phyloP scores from a whole-genome alignment of 2,888 invertebrate genomes.

The Loripinus fragilis region DNA sequence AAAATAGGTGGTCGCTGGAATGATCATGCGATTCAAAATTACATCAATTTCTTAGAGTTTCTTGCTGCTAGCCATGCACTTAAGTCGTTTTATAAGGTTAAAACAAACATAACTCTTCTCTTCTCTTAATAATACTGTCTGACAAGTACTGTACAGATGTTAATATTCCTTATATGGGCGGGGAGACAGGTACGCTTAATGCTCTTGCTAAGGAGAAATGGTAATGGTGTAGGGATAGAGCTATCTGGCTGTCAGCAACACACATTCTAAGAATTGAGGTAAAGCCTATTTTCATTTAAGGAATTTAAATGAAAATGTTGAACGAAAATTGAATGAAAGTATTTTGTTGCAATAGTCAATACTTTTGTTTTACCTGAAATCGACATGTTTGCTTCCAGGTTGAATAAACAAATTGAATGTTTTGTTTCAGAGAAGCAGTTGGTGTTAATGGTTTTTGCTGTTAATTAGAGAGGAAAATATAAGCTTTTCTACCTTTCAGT shows the following conservation, averaged over 20 bases:
- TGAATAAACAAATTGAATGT: slow-evolving; percentile 25
- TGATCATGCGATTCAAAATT: too few relatives aligned
- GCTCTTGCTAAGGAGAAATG: background rate
- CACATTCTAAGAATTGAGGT: background rate
- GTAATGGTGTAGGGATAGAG: background rate
- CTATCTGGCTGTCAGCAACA: slow-evolving; percentile 12
- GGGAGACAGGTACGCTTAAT: too few relatives aligned
- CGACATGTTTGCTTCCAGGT: slow-evolving; percentile 45
- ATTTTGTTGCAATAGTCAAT: background rate
- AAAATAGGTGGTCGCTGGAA: too few relatives aligned
- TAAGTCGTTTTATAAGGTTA: too few relatives aligned
- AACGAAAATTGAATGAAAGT: background rate
- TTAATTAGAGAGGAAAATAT: slow-evolving; percentile 15
- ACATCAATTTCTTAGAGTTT: too few relatives aligned
- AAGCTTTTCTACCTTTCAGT: slow-evolving; percentile 42
- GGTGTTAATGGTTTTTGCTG: slow-evolving; percentile 44
- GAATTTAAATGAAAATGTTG: slow-evolving; percentile 3
- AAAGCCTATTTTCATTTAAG: background rate
- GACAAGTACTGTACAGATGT: too few relatives aligned
- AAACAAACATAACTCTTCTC: too few relatives aligned
- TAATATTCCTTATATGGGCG: too few relatives aligned
- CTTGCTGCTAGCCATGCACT: too few relatives aligned
- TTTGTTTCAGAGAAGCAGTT: slow-evolving; percentile 42
- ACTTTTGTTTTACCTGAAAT: slow-evolving; percentile 30
- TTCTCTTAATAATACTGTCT: too few relatives aligned